phyloP scores from a whole-genome alignment of 2,797 vertebrate species.

The Sebastes matsubarae region DNA sequence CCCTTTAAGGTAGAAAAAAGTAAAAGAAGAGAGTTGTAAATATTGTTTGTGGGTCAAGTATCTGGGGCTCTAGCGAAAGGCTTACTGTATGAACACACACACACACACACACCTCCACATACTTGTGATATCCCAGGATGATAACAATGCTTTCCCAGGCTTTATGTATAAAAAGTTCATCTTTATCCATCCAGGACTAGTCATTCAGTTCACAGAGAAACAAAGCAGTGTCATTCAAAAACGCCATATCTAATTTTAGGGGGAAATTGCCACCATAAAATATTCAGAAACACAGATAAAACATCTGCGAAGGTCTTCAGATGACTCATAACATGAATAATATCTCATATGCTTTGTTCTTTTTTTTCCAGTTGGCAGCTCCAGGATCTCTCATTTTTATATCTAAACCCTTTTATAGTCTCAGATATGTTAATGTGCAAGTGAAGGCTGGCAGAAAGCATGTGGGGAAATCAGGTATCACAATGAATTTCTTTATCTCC shows the following conservation, averaged over 20 bases:
- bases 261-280: background rate
- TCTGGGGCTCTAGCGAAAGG: background rate
- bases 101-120: background rate
- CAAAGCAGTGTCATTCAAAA: background rate
- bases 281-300: constrained; percentile 29
- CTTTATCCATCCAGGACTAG: background rate
- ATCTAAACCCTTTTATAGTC: background rate
- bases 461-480: background rate
- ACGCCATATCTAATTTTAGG: background rate
- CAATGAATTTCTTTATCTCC: constrained; percentile 30
- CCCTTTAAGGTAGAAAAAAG: background rate
- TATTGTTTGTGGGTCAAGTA: constrained; percentile 29
- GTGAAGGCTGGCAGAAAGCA: background rate
- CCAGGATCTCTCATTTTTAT: background rate
- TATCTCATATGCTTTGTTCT: background rate
- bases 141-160: background rate
- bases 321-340: constrained; percentile 31
- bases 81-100: constrained; percentile 9
- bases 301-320: background rate
- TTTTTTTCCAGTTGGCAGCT: background rate
- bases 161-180: background rate
- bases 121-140: background rate
- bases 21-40: background rate
- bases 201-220: background rate
- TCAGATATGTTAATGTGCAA: constrained; percentile 5